These are phyloP conservation scores for Neoniphon sammara DNA, from an alignment of 2,797 vertebrate species.

Conservation along the genomic window DNA sequence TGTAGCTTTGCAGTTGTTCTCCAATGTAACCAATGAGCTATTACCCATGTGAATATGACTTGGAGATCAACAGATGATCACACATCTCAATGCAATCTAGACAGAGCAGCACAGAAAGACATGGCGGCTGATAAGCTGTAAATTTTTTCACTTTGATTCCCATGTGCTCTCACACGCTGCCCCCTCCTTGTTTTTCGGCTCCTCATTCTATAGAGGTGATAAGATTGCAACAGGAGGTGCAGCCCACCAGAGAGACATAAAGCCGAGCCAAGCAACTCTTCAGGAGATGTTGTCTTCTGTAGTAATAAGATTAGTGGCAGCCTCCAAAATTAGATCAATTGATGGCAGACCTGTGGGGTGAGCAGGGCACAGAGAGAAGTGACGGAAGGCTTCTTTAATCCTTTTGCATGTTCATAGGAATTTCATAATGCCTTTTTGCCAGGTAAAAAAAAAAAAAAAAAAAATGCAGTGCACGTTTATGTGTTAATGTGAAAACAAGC, in stretches of 20 bases:
- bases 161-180: too few species aligned
- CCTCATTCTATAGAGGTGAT: not conserved
- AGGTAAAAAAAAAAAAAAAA: not conserved
- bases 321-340: conserved; percentile 25
- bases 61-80: too few species aligned
- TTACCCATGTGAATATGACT: too few species aligned
- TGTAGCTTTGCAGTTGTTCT: too few species aligned
- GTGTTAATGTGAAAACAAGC: conserved; percentile 45
- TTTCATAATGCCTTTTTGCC: conserved; percentile 7
- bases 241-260: not conserved
- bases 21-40: too few species aligned
- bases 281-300: conserved; percentile 1
- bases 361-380: not conserved
- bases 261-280: not conserved
- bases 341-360: not conserved
- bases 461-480: conserved; percentile 29
- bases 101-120: too few species aligned
- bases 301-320: conserved; percentile 10
- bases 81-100: too few species aligned
- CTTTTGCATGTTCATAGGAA: not conserved
- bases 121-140: too few species aligned
- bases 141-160: too few species aligned
- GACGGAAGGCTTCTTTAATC: conserved; percentile 34
- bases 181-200: not conserved
- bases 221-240: not conserved